Percentiles rank a stretch among this genome's conserved stretches.
These are phyloP conservation scores for Drosophila navojoa DNA, from an alignment of 1,140 invertebrate species.

Conservation along the genomic window DNA sequence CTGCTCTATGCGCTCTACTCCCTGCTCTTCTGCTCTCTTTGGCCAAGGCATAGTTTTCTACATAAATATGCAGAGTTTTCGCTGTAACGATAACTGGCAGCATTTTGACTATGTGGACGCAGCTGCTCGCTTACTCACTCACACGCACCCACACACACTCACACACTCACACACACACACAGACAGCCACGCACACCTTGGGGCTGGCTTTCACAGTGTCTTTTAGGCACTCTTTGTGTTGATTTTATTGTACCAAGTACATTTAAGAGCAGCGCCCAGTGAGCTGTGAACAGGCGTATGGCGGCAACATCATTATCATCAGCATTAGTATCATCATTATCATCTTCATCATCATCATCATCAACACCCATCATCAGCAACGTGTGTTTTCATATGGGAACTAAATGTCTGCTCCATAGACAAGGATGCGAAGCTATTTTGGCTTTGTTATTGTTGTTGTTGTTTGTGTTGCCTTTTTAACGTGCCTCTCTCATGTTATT, in stretches of 20 bases:
- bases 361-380: constrained; percentile 42
- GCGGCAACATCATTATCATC: constrained; percentile 61
- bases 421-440: constrained; percentile 24
- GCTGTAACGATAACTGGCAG: neutral
- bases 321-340: constrained; percentile 50
- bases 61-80: constrained; percentile 17
- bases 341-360: constrained; percentile 41
- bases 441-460: constrained; percentile 43
- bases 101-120: neutral
- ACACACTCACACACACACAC: neutral
- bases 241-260: constrained; percentile 70
- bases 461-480: constrained; percentile 50
- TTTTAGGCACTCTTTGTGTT: constrained; percentile 50
- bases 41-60: constrained; percentile 62
- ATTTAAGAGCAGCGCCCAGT: constrained; percentile 61
- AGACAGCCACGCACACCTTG: constrained; percentile 6
- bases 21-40: too few relatives aligned
- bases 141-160: neutral
- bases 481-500: constrained; percentile 71
- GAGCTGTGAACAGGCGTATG: constrained; percentile 57
- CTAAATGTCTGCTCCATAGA: constrained; percentile 46
- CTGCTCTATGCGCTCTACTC: too few relatives aligned
- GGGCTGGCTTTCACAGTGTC: constrained; percentile 5
- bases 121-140: neutral
- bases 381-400: constrained; percentile 43